These are phyloP conservation scores for Labeo calbasu DNA, from an alignment of 2,797 vertebrate species.

Conservation along the genomic window DNA sequence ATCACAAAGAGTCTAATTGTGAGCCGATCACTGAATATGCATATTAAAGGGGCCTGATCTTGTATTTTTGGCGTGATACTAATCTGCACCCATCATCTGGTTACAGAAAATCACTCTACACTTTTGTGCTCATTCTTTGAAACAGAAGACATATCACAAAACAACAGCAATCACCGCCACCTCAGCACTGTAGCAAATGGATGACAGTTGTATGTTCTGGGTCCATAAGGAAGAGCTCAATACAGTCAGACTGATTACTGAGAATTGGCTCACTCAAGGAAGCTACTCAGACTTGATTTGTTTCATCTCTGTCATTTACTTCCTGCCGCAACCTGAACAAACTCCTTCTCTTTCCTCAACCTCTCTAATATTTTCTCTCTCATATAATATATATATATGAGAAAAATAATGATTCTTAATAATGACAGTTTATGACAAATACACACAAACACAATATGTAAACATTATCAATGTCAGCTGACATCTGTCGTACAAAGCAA, in stretches of 20 bases:
- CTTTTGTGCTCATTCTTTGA: neutral
- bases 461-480: neutral
- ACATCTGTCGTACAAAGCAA: neutral
- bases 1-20: neutral
- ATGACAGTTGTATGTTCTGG: constrained; percentile 74
- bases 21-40: neutral
- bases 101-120: neutral
- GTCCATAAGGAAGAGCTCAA: constrained; percentile 73
- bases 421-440: too few species aligned
- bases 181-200: constrained; percentile 67
- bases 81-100: neutral
- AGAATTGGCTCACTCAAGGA: constrained; percentile 71
- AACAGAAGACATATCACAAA: constrained; percentile 25
- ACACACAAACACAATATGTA: neutral
- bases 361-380: constrained; percentile 30
- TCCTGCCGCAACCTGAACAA: constrained; percentile 69
- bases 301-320: constrained; percentile 79
- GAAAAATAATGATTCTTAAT: too few species aligned
- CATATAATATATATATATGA: too few species aligned
- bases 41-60: neutral
- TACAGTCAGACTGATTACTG: constrained; percentile 78
- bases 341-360: constrained; percentile 50
- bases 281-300: constrained; percentile 75
- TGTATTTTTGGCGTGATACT: neutral
- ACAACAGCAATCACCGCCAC: constrained; percentile 59